Conservation (phyloP, 1,140 invertebrate genomes). For the Venturia canescens region DNA sequence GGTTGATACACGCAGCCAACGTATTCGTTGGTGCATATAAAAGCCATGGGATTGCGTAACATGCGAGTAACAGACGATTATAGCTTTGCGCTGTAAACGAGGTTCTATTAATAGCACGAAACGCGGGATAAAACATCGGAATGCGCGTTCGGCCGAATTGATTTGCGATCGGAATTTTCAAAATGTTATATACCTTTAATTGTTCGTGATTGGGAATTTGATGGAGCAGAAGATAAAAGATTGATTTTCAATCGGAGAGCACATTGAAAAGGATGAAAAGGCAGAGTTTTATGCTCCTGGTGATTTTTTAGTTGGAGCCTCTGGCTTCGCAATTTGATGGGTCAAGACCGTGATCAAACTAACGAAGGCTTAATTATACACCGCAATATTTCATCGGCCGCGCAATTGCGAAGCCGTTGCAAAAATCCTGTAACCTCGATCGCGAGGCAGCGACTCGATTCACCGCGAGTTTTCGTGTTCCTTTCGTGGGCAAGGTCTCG, state of each 20-base stretch:
- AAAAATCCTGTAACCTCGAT: not conserved
- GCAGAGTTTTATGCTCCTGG: not conserved
- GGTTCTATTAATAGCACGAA: not conserved
- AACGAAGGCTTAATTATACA: slow-evolving; percentile 6
- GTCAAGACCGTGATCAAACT: not conserved
- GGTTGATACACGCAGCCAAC: not conserved
- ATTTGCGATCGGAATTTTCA: not conserved
- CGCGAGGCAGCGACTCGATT: not conserved
- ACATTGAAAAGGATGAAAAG: not conserved
- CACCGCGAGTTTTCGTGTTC: not conserved
- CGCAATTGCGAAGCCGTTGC: not conserved
- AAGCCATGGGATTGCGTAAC: slow-evolving; percentile 31
- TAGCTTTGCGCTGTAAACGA: not conserved
- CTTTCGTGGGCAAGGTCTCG: not conserved
- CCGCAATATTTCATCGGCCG: not conserved
- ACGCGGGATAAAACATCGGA: not conserved
- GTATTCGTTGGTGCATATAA: slow-evolving; percentile 4
- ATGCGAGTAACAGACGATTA: slow-evolving; percentile 23
- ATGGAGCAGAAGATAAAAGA: not conserved
- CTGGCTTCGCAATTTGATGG: not conserved
- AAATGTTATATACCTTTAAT: not conserved
- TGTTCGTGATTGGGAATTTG: not conserved
- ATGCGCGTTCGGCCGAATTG: not conserved
- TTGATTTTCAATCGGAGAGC: not conserved
- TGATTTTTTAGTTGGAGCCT: not conserved